Evolutionary conservation across 2,113 vertebrate genomes (phyloP).

Genomic region (Tiliqua scincoides): DNA sequence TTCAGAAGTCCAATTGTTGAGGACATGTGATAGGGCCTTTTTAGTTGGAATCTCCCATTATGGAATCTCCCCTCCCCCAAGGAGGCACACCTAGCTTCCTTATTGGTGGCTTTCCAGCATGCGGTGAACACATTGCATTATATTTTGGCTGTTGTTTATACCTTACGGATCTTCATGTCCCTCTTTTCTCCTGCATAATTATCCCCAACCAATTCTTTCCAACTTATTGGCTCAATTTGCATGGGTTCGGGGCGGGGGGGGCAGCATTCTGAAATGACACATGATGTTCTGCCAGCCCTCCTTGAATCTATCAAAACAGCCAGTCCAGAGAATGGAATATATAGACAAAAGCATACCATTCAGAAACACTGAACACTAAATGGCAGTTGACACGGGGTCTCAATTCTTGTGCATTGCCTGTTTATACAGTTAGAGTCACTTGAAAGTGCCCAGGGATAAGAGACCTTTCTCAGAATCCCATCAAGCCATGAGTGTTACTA

Average conservation of each 20-base stretch:
- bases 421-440: not conserved
- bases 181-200: not conserved
- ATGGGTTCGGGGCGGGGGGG: not conserved
- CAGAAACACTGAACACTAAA: too few relatives aligned
- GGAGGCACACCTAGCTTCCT: too few relatives aligned
- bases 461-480: not conserved
- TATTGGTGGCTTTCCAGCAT: too few relatives aligned
- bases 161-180: not conserved
- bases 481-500: not conserved
- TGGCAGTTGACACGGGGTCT: not conserved
- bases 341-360: not conserved
- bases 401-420: not conserved
- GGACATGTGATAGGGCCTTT: too few relatives aligned
- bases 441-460: not conserved
- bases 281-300: not conserved
- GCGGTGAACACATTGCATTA: too few relatives aligned
- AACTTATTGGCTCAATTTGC: not conserved
- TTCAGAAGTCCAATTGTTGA: too few relatives aligned
- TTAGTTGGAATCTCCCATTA: too few relatives aligned
- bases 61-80: too few relatives aligned
- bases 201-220: not conserved
- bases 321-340: not conserved
- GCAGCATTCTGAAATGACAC: not conserved
- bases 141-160: too few relatives aligned
- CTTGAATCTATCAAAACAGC: not conserved